Base-by-base conservation (phyloP, 1,140 invertebrate species). In the Drosophila jambulina region DNA sequence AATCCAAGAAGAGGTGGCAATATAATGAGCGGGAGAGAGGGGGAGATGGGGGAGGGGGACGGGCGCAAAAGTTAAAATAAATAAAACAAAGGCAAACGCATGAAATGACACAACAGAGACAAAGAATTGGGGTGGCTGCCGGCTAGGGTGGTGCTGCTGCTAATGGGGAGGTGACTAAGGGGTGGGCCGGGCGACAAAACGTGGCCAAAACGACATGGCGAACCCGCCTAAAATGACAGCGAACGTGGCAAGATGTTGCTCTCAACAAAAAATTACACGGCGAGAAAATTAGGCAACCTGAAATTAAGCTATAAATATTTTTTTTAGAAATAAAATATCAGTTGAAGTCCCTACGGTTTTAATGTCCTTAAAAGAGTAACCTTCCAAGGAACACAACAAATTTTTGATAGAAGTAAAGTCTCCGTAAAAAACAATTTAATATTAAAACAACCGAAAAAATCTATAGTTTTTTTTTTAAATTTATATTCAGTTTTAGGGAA, bases 41-140 rank as follows among this genome's bases (percentile, higher is more conserved):
- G n/a, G 12, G 38, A 23, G 29, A 25, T 36, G 2, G 36, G 23
- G 71, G 78, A 63, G 75, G 68, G 69, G 71, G 67, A 81, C 74
- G 83, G 76, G 80, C 65, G 69, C 80, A 80, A 88, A 57, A 76
- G 75, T 78, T 87, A 83, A 72, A 87, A 87, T 80, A 87, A 87
- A 87, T 88, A 88, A 80, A 84, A 88, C 84, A 80, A 88, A 75
- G 74, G 69, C 59, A 77, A 80, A 86, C 83, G 83, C 83, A 80
- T 68, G 59, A 82, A 86, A 87, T 72, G 83, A 79, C 77, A 86
- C 75, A 77, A 75, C 46, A 46, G 34, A 82, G 75, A 62, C 59
- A 76, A 75, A 71, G 42, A 60, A 63, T 34, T 54, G n/a, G 67
- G 70, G 23, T 42, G 46, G 43, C 17, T 13, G 32, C 34, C n/a